Conservation (phyloP, 1,140 invertebrate genomes). For the Drosophila kepulauana region DNA sequence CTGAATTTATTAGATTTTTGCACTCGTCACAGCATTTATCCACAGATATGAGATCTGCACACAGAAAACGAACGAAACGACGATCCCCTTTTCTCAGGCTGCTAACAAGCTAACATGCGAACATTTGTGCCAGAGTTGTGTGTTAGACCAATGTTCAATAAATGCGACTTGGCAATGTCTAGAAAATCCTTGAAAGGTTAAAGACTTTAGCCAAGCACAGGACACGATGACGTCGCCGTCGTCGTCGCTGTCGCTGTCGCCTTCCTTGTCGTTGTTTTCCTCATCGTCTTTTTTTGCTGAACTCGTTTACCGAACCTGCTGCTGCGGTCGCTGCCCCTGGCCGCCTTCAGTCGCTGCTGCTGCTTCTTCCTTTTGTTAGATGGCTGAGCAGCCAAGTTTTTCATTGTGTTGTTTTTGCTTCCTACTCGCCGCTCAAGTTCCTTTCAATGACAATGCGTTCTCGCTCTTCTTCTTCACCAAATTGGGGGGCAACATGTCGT, state of each 20-base stretch:
- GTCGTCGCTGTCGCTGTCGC: background rate
- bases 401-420: slow-evolving; percentile 56
- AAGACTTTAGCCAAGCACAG: slow-evolving; percentile 76
- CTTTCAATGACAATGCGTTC: slow-evolving; percentile 81
- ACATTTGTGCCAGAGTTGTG: slow-evolving; percentile 13
- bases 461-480: slow-evolving; percentile 5
- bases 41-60: slow-evolving; percentile 70
- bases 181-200: slow-evolving; percentile 83
- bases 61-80: slow-evolving; percentile 26
- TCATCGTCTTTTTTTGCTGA: slow-evolving; percentile 51
- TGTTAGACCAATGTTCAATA: slow-evolving; percentile 49
- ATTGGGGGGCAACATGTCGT: slow-evolving; percentile 41
- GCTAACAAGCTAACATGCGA: slow-evolving; percentile 25
- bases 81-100: slow-evolving; percentile 29
- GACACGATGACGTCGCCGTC: slow-evolving; percentile 45
- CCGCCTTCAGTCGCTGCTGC: slow-evolving; percentile 41
- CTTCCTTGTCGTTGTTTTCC: slow-evolving; percentile 24
- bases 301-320: slow-evolving; percentile 72
- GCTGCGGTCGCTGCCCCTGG: slow-evolving; percentile 80
- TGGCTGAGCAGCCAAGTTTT: slow-evolving; percentile 5
- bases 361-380: slow-evolving; percentile 20
- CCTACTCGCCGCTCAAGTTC: slow-evolving; percentile 67
- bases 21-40: slow-evolving; percentile 54
- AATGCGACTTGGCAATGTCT: slow-evolving; percentile 55
- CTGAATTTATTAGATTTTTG: slow-evolving; percentile 78